Evolutionary conservation across 2,888 invertebrate genomes (phyloP), one percentile per base, ranked within the genome.

Genomic region (Macaria notata): DNA sequence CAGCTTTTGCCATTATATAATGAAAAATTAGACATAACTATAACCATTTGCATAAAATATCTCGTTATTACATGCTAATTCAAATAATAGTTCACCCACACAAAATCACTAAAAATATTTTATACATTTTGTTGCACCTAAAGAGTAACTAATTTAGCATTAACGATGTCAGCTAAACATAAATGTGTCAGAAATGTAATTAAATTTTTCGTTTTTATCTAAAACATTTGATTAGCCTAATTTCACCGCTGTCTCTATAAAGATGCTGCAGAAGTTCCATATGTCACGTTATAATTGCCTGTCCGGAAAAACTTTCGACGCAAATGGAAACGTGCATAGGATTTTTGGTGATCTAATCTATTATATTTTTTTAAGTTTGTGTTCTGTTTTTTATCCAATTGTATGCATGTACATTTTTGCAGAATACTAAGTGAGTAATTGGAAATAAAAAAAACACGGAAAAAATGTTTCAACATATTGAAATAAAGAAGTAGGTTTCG

Each of bases 201-300:
- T 54, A 62, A 62, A 63, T 60, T 60, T 62, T 57, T 60, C 46
- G 56, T 59, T 57, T 53, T 57, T 60, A 64, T 60, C 44, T 60
- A 55, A 59, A 57, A 61, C 42, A 57, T 63, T 59, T 62, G 59
- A 63, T 64, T 62, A 55, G 53, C 39, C 52, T 62, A 51, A 62
- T 68, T 68, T 70, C 29, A 49, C 41, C 44, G 30, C 70, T 69
- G 72, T 72, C 74, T 54, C 66, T 30, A 55, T 59, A 54, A 59
- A 59, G 46, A 48, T 59, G 54, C 45, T 54, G 44, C 38, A 59
- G 51, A 59, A 54, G 51, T 60, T 56, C 47, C 56, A 60, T 60
- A 53, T 56, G 44, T 53, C 56, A 56, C 49, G 46, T 56, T 53
- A 45, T 59, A 59, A 59, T 52, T 59, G 42, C 47, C 44, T 44